Base-by-base conservation (phyloP, 2,113 vertebrate species). In the Hystrix cristata region DNA sequence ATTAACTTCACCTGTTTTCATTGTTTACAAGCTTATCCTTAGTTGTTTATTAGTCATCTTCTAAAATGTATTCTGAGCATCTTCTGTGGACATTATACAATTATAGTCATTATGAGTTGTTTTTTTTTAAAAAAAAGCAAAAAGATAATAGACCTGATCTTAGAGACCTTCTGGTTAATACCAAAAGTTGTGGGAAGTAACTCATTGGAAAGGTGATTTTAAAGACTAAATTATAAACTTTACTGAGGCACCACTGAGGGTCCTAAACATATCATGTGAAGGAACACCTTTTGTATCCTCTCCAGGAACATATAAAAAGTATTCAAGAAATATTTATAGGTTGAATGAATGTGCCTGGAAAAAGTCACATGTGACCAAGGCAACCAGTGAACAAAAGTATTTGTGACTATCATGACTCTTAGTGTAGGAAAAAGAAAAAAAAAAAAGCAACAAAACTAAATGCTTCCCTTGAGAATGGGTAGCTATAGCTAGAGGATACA, bases 151-250 rank as follows among this genome's bases (percentile, higher is more conserved):
- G 79, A 27, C 16, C 65, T 95, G 38, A 82, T 46, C n/a, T 91
- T 11, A 53, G 31, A 85, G 64, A 93, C 46, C 16, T 97, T 76
- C 81, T 71, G 7, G 5, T 59, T 95, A 78, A 71, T 91, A 89
- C 59, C 14, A 78, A 11, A 34, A 76, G 16, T 11, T 82, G 4
- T 53, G 53, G 53, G 38, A 86, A 86, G 14, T 71, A 90, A 46
- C 53, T 69, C 23, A 53, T 65, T 80, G 55, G 78, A 95, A 83
- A 72, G 34, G 14, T 89, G 38, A 82, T 62, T 89, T 96, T 76
- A 76, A 81, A 81, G 78, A 78, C 53, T 88, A n/a, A 71, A 59
- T 81, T 97, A 19, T 96, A 59, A 85, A 60, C 67, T 34, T 94
- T 16, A 29, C 21, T 78, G 7, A 16, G 55, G 53, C 46, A 59